Evolutionary conservation across 2,888 invertebrate genomes (phyloP), one percentile per base, ranked within the genome.

Genomic region (Meliscaeva auricollis): DNA sequence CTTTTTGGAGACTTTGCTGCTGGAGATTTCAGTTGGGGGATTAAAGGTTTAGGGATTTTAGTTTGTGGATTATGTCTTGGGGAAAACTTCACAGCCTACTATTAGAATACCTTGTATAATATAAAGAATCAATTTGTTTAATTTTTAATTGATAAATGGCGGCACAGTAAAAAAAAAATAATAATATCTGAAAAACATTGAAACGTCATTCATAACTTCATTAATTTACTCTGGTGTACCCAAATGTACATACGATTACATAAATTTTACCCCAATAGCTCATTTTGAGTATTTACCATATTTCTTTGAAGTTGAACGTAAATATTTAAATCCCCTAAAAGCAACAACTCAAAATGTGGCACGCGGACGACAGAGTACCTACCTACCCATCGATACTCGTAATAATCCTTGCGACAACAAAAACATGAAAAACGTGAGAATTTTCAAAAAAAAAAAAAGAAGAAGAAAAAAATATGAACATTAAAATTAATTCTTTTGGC

Each of bases 401-500:
- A 17, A 32, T 74, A 81, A 81, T 73, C 85, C 73, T 74, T 90
- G 88, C 88, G 88, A 88, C 50, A 68, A 88, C 46, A 70, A 89
- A 76, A 90, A 91, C 91, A 91, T 89, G 90, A 88, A 91, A 90
- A 89, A 91, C 91, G 91, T 91, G 91, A 91, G 91, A 91, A 90
- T 89, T 88, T 88, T 80, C 44, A 15, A 30, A 60, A 64, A 64
- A 17, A 15, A 15, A 30, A 83, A 88, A 90, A 89, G 88, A 89
- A 87, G 85, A 77, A n/a, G n/a, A n/a, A n/a, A n/a, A n/a, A n/a
- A n/a, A n/a, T n/a, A 68, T 30, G 60, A 66, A 58, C 87, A 87
- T 81, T 62, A 87, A 87, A 64, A 72, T 81, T 78, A 77, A 75
- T 87, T 60, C 87, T 87, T 88, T 88, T 87, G 87, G 84, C 87